Percentiles rank a stretch among this genome's conserved stretches.
Evolutionary conservation across 2,797 vertebrate genomes (phyloP).

Genomic region (Cichlasoma orientale): DNA sequence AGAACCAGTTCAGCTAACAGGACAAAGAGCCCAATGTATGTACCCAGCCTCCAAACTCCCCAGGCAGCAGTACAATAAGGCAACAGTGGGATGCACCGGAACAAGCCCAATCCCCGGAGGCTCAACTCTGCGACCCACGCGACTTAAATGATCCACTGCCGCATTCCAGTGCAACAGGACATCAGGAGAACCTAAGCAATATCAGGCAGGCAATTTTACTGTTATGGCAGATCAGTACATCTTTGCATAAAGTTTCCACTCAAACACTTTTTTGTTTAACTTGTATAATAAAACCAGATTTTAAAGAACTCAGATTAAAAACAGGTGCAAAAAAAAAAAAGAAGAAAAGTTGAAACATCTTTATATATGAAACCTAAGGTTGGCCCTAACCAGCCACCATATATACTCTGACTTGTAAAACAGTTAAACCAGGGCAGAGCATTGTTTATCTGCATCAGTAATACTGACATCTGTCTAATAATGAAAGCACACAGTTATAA

Average conservation of each 20-base stretch:
- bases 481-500: neutral
- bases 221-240: neutral
- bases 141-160: neutral
- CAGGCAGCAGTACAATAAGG: slow-evolving; percentile 1
- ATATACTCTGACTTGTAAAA: neutral
- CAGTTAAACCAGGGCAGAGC: neutral
- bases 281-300: neutral
- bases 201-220: neutral
- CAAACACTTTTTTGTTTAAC: neutral
- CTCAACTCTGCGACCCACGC: neutral
- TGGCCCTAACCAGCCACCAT: neutral
- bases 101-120: neutral
- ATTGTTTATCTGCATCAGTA: neutral
- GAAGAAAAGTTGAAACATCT: neutral
- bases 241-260: no score
- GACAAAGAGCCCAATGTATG: neutral
- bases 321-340: neutral
- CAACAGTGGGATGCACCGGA: neutral
- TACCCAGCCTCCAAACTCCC: neutral
- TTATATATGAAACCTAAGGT: neutral
- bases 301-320: neutral
- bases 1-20: neutral
- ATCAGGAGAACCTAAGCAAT: neutral
- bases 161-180: neutral
- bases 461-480: neutral